Conservation (phyloP, 2,113 vertebrate species). For the Plotosus lineatus region DNA sequence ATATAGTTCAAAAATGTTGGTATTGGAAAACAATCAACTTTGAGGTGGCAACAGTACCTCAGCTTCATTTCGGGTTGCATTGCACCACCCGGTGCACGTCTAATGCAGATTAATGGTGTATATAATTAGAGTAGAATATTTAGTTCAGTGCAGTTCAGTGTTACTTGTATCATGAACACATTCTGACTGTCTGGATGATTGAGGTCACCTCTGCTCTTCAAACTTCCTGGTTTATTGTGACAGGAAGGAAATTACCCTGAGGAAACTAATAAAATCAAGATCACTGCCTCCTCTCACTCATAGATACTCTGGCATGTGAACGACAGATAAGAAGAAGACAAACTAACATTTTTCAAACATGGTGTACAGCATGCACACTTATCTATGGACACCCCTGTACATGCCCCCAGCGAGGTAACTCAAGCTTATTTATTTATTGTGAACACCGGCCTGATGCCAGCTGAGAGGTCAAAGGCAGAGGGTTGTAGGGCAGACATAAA, state of each 20-base stretch:
- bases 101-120: not conserved
- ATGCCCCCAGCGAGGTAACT: conserved; percentile 16
- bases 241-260: conserved; percentile 52
- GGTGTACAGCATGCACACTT: not conserved
- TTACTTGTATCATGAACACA: conserved; percentile 9
- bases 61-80: not conserved
- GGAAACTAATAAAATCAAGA: conserved; percentile 59
- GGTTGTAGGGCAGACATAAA: not conserved
- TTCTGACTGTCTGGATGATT: conserved; percentile 25
- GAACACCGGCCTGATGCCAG: conserved; percentile 40
- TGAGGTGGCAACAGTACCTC: too few species aligned
- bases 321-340: conserved; percentile 55
- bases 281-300: conserved; percentile 40
- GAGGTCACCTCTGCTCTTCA: conserved; percentile 41
- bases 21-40: too few species aligned
- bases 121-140: not conserved
- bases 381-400: conserved; percentile 24
- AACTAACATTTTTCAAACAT: conserved; percentile 49
- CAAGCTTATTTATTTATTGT: conserved; percentile 46
- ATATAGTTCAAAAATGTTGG: not conserved
- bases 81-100: not conserved
- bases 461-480: conserved; percentile 37
- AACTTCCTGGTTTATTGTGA: conserved; percentile 42
- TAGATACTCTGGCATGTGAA: conserved; percentile 51
- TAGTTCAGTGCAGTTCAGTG: not conserved